Conservation (phyloP, 1,140 invertebrate genomes). For the Leptoteleia sp. region DNA sequence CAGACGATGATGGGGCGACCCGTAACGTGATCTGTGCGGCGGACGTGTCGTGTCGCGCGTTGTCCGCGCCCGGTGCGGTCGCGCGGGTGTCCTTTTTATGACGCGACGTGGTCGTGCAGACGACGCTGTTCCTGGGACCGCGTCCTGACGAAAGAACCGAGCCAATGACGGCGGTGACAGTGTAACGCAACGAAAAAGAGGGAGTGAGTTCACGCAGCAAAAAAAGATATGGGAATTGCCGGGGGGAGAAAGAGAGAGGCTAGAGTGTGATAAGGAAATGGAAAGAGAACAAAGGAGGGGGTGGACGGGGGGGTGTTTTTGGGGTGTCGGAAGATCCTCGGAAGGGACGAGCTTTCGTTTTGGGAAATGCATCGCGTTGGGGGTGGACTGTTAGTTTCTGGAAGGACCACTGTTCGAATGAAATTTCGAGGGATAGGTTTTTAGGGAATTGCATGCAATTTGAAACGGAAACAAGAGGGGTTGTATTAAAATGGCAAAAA, state of each 20-base stretch:
- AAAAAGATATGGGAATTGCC: too few relatives aligned
- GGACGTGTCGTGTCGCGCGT: constrained; percentile 24
- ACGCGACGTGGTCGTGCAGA: constrained; percentile 37
- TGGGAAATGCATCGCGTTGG: not conserved
- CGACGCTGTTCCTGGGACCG: constrained; percentile 50
- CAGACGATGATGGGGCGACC: constrained; percentile 35
- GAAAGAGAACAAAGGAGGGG: not conserved
- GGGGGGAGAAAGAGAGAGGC: constrained; percentile 1
- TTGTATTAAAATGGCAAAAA: too few relatives aligned
- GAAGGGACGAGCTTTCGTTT: not conserved
- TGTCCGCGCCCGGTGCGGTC: constrained; percentile 30
- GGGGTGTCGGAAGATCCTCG: constrained; percentile 10
- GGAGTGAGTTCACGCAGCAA: constrained; percentile 38
- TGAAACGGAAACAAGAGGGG: too few relatives aligned
- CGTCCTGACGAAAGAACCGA: constrained; percentile 51
- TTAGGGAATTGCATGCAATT: too few relatives aligned
- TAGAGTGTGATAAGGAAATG: not conserved
- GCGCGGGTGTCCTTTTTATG: constrained; percentile 39
- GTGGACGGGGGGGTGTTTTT: too few relatives aligned
- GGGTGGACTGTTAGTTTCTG: too few relatives aligned
- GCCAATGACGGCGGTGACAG: constrained; percentile 36
- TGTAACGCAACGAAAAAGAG: constrained; percentile 44
- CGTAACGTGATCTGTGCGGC: constrained; percentile 40
- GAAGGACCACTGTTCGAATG: too few relatives aligned
- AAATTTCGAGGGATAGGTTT: too few relatives aligned